A percentile compares a stretch with the other conserved stretches of the same genome.
phyloP scores from a whole-genome alignment of 2,888 invertebrate species.

The Andricus quercusramuli region DNA sequence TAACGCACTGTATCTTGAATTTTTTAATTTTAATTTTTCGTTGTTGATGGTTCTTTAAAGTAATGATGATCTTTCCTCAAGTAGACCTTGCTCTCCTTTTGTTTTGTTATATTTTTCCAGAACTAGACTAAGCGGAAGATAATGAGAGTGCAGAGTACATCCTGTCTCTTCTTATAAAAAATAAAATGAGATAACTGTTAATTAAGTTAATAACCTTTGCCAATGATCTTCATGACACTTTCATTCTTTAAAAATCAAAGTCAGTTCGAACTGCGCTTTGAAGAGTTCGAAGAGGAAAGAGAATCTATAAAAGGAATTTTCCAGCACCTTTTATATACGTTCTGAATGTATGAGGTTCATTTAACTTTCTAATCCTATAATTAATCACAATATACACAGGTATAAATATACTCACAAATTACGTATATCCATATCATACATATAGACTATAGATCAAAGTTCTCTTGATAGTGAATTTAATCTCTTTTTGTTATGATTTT shows the following conservation, averaged over 20 bases:
- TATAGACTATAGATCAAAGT: neutral
- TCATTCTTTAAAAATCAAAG: conserved; percentile 2
- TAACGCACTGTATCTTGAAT: neutral
- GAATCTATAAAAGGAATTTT: neutral
- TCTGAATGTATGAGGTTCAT: neutral
- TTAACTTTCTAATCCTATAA: neutral
- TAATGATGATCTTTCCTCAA: neutral
- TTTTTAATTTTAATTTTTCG: too few relatives aligned
- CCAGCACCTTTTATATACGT: neutral
- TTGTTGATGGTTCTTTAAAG: neutral
- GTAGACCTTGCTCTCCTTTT: conserved; percentile 6
- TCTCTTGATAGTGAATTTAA: conserved; percentile 3
- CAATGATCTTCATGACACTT: conserved; percentile 33
- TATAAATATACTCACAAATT: neutral
- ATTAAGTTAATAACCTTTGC: conserved; percentile 25
- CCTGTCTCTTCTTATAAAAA: conserved; percentile 4
- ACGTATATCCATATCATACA: neutral
- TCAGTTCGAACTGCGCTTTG: conserved; percentile 10
- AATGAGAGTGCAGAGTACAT: conserved; percentile 30
- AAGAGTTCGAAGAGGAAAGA: neutral
- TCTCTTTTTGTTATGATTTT: neutral
- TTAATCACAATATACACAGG: neutral
- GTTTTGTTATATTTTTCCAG: neutral
- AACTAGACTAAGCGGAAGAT: conserved; percentile 34
- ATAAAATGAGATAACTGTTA: conserved; percentile 11